A percentile compares a stretch with the other conserved stretches of the same genome.
Conservation (phyloP, 2,113 vertebrate genomes). For the Forbesichthys papilliferus region DNA sequence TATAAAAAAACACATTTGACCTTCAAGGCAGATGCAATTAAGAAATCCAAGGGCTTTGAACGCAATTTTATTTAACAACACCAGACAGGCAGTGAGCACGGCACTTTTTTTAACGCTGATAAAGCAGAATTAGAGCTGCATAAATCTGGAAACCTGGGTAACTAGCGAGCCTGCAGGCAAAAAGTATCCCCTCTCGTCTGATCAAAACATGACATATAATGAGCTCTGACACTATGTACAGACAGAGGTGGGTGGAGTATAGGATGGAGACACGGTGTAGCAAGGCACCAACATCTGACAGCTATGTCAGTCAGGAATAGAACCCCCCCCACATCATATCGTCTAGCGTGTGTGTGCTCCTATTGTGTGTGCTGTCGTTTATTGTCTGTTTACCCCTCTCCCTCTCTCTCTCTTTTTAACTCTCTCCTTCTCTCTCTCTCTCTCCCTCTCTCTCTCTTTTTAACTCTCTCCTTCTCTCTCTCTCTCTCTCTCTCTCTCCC, state of each 20-base stretch:
- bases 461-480: too few relatives aligned
- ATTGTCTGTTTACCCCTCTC: background rate
- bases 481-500: background rate
- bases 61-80: slow-evolving; percentile 14
- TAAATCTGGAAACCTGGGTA: slow-evolving; percentile 55
- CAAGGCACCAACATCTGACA: too few relatives aligned
- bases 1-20: background rate
- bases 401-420: background rate
- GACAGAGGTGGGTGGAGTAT: slow-evolving; percentile 26
- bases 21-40: slow-evolving; percentile 9
- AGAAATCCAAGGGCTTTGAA: background rate
- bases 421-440: background rate
- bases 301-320: too few relatives aligned
- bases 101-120: too few relatives aligned
- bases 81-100: slow-evolving; percentile 36
- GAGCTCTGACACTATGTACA: slow-evolving; percentile 53
- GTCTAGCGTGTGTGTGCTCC: too few relatives aligned
- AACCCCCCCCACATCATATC: too few relatives aligned
- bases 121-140: too few relatives aligned
- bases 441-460: too few relatives aligned
- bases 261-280: slow-evolving; percentile 42
- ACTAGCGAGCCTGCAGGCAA: slow-evolving; percentile 46
- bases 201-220: too few relatives aligned
- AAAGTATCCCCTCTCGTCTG: slow-evolving; percentile 29
- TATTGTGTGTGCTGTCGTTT: too few relatives aligned